Evolutionary conservation across 2,888 invertebrate genomes (phyloP).

Genomic region (Pelosia muscerda): DNA sequence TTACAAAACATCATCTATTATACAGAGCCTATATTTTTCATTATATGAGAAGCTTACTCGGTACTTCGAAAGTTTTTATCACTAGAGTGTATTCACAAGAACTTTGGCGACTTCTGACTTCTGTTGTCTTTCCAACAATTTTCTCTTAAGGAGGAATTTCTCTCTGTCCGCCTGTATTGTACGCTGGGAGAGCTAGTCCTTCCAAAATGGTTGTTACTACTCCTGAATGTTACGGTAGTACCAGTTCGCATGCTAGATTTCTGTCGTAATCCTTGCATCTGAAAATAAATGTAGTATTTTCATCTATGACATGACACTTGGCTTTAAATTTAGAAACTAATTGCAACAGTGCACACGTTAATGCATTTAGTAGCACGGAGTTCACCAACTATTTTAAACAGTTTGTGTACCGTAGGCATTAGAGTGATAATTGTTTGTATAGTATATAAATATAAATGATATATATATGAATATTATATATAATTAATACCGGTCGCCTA

Average conservation of each 20-base stretch:
- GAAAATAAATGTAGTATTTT: constrained; percentile 35
- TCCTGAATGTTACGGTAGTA: constrained; percentile 76
- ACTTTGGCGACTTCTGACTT: constrained; percentile 66
- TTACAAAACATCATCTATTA: neutral
- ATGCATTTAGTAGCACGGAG: too few species aligned
- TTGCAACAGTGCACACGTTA: too few species aligned
- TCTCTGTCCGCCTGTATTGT: constrained; percentile 63
- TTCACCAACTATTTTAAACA: too few species aligned
- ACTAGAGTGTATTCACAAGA: constrained; percentile 55
- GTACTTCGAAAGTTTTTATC: neutral
- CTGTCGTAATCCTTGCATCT: constrained; percentile 84
- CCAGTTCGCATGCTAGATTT: constrained; percentile 79
- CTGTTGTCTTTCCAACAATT: constrained; percentile 64
- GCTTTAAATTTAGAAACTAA: neutral
- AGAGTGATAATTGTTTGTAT: too few species aligned
- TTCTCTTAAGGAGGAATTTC: constrained; percentile 59
- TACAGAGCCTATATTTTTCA: neutral
- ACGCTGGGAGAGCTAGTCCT: constrained; percentile 55
- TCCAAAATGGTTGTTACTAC: constrained; percentile 69
- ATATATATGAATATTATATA: too few species aligned
- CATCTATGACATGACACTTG: neutral
- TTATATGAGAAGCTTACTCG: neutral
- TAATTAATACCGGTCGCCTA: too few species aligned
- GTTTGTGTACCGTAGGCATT: too few species aligned
- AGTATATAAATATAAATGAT: too few species aligned